Evolutionary conservation across 1,140 invertebrate species (phyloP).

Genomic region (Drosophila bifasciata): DNA sequence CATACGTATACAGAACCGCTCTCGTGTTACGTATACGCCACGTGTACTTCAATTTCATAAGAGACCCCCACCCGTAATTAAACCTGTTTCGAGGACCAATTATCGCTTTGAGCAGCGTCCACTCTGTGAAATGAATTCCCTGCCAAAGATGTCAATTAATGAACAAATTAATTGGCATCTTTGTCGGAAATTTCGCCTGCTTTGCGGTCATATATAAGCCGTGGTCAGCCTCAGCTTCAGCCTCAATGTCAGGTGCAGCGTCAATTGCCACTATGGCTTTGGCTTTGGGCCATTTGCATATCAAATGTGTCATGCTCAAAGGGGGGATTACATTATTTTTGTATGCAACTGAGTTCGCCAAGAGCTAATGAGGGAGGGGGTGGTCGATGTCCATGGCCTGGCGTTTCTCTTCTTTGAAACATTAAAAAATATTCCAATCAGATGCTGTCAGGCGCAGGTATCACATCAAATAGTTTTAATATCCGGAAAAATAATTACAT

Average conservation of each 20-base stretch:
- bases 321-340: conserved; percentile 32
- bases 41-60: not conserved
- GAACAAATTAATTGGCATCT: conserved; percentile 41
- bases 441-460: too few species aligned
- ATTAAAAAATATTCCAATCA: too few species aligned
- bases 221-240: conserved; percentile 21
- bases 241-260: not conserved
- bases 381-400: conserved; percentile 15
- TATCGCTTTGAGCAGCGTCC: too few species aligned
- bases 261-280: conserved; percentile 38
- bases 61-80: too few species aligned
- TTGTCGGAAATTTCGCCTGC: conserved; percentile 25
- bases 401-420: not conserved
- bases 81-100: too few species aligned
- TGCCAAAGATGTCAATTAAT: conserved; percentile 5
- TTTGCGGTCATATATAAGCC: conserved; percentile 35
- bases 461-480: too few species aligned
- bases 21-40: conserved; percentile 51
- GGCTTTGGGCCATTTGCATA: conserved; percentile 59
- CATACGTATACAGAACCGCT: too few species aligned
- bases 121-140: not conserved
- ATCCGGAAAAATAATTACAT: too few species aligned
- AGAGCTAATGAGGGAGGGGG: conserved; percentile 2
- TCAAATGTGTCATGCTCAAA: conserved; percentile 66
- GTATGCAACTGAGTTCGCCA: conserved; percentile 13